Evolutionary conservation across 2,113 vertebrate species (phyloP).

Genomic region (Zapornia atra): DNA sequence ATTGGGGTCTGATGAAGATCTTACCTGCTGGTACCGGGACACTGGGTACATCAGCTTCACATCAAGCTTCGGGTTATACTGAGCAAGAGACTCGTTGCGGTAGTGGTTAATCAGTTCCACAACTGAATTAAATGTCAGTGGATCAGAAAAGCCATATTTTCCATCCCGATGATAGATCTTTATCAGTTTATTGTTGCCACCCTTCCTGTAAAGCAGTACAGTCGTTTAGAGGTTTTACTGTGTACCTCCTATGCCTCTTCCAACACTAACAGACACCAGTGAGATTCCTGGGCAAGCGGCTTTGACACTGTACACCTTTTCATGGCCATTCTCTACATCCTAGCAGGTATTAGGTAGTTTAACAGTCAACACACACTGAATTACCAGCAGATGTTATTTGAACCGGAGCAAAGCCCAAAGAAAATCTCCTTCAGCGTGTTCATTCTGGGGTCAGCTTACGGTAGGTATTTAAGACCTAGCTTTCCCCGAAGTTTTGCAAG

Average conservation of each 20-base stretch:
- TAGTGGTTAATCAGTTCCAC: conserved; percentile 96
- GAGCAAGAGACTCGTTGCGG: conserved; percentile 91
- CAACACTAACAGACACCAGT: background rate
- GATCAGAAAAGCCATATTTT: conserved; percentile 95
- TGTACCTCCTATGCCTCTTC: background rate
- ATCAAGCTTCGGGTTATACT: conserved; percentile 94
- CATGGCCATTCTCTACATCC: background rate
- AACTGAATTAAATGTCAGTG: conserved; percentile 91
- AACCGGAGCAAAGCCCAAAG: conserved; percentile 36
- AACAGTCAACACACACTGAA: conserved; percentile 16
- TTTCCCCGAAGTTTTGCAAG: conserved; percentile 21
- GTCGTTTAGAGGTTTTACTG: background rate
- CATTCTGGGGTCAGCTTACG: background rate
- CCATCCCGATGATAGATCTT: conserved; percentile 94
- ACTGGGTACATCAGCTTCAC: conserved; percentile 91
- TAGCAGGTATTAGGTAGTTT: background rate
- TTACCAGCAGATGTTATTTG: conserved; percentile 10
- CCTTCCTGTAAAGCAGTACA: conserved; percentile 85
- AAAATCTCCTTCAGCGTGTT: background rate
- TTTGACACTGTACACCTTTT: background rate
- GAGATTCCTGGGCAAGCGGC: background rate
- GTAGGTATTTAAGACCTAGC: background rate
- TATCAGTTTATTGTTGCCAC: conserved; percentile 95
- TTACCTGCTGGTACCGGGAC: conserved; percentile 90
- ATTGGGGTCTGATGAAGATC: background rate